These are phyloP conservation scores for Drosophila yooni DNA, from an alignment of 2,888 invertebrate species.

Conservation along the genomic window DNA sequence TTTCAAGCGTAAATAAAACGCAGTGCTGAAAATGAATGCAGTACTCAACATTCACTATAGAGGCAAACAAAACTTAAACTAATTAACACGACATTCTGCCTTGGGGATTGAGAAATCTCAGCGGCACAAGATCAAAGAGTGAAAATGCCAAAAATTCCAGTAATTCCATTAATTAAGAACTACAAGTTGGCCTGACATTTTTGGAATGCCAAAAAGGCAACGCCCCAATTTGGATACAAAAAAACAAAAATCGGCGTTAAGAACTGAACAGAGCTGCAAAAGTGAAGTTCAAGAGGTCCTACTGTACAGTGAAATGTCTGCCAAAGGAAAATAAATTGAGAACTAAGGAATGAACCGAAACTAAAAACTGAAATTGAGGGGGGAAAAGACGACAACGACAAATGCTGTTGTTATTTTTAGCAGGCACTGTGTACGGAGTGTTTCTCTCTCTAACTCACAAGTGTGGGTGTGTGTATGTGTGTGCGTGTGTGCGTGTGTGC, in stretches of 20 bases:
- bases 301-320: slow-evolving; percentile 27
- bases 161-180: slow-evolving; percentile 51
- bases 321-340: slow-evolving; percentile 21
- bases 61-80: neutral
- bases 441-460: slow-evolving; percentile 12
- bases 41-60: neutral
- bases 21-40: neutral
- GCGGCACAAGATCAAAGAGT: slow-evolving; percentile 41
- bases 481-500: slow-evolving; percentile 10
- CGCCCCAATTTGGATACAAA: neutral
- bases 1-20: neutral
- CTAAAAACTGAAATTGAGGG: slow-evolving; percentile 9
- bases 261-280: slow-evolving; percentile 33
- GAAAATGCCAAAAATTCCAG: slow-evolving; percentile 24
- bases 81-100: slow-evolving; percentile 9
- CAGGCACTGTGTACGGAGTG: slow-evolving; percentile 15
- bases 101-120: neutral
- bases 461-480: slow-evolving; percentile 9
- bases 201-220: slow-evolving; percentile 15
- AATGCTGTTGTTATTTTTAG: slow-evolving; percentile 65
- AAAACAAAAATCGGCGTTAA: slow-evolving; percentile 2
- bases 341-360: slow-evolving; percentile 13
- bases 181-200: slow-evolving; percentile 31
- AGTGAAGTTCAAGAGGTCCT: slow-evolving; percentile 14
- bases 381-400: slow-evolving; percentile 7